These are phyloP conservation scores for Coenonympha glycerion DNA, from an alignment of 2,888 invertebrate genomes.

Conservation along the genomic window DNA sequence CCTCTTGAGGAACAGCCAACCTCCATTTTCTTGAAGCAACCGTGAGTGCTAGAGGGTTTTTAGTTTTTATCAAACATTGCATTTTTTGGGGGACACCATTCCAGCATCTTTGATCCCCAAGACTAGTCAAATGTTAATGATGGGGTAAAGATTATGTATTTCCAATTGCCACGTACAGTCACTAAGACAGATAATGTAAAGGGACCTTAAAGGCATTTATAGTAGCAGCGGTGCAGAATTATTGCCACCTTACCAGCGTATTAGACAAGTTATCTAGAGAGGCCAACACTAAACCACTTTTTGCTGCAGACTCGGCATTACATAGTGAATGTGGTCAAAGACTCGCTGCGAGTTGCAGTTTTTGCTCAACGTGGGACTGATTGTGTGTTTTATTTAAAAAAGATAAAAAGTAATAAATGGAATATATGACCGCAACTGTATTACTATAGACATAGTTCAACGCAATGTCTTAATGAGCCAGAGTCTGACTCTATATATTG, in stretches of 20 bases:
- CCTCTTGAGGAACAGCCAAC: no score
- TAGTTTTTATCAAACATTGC: no score
- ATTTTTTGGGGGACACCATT: no score
- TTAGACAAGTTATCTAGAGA: conserved; percentile 32
- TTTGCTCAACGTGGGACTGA: conserved; percentile 23
- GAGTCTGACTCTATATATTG: no score
- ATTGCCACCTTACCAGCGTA: conserved; percentile 26
- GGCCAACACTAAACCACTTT: conserved; percentile 38
- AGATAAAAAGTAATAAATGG: conserved; percentile 3
- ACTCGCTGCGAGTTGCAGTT: conserved; percentile 25
- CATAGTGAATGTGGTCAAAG: conserved; percentile 35
- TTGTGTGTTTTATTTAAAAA: conserved; percentile 14
- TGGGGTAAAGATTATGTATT: no score
- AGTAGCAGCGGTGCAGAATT: conserved; percentile 16
- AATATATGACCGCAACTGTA: not conserved
- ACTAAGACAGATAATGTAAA: conserved; percentile 14
- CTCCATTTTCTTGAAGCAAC: no score
- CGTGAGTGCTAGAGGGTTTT: no score
- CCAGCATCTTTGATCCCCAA: no score
- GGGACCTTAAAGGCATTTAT: conserved; percentile 17
- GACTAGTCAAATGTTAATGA: no score
- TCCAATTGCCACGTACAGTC: no score
- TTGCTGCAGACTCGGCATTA: conserved; percentile 34
- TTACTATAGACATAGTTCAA: no score
- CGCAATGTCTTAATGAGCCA: no score